Percentiles rank a stretch among this genome's conserved stretches.
Conservation (phyloP, 2,888 invertebrate genomes). For the Caenorhabditis sp. region DNA sequence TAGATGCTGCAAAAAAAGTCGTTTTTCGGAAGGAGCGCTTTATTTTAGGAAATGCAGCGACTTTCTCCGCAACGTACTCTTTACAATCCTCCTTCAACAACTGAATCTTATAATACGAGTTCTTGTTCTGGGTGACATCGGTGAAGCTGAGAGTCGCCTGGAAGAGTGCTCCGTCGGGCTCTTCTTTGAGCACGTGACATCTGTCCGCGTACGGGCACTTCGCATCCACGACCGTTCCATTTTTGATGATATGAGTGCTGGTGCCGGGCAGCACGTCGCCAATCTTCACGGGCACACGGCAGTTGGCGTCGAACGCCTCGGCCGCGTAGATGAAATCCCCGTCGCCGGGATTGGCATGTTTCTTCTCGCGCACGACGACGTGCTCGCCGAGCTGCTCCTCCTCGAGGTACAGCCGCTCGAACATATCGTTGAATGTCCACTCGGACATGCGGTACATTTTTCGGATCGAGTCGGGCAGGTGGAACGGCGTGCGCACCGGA, state of each 20-base stretch:
- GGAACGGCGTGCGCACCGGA: no score
- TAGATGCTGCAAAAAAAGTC: conserved; percentile 4
- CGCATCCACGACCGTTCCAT: conserved; percentile 93
- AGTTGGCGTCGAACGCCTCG: conserved; percentile 21
- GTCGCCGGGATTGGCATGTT: not conserved
- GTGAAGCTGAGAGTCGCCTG: conserved; percentile 81
- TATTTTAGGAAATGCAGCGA: no score
- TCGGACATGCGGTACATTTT: conserved; percentile 85
- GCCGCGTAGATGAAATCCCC: conserved; percentile 20
- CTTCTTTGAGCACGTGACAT: conserved; percentile 64
- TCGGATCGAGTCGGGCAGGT: conserved; percentile 86
- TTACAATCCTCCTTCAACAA: conserved; percentile 86
- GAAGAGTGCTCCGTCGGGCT: conserved; percentile 62
- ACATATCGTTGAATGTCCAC: conserved; percentile 80
- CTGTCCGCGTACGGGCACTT: conserved; percentile 82
- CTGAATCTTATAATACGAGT: conserved; percentile 96
- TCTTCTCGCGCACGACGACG: not conserved
- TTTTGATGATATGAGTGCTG: conserved; percentile 85
- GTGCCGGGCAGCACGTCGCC: conserved; percentile 62
- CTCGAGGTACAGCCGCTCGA: conserved; percentile 25
- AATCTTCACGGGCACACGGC: not conserved
- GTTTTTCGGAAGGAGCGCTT: no score
- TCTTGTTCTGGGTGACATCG: conserved; percentile 89
- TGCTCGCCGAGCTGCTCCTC: conserved; percentile 14
- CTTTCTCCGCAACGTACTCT: conserved; percentile 69